Evolutionary conservation across 2,113 vertebrate species (phyloP).

Genomic region (Lamprologus ornatipinnis): DNA sequence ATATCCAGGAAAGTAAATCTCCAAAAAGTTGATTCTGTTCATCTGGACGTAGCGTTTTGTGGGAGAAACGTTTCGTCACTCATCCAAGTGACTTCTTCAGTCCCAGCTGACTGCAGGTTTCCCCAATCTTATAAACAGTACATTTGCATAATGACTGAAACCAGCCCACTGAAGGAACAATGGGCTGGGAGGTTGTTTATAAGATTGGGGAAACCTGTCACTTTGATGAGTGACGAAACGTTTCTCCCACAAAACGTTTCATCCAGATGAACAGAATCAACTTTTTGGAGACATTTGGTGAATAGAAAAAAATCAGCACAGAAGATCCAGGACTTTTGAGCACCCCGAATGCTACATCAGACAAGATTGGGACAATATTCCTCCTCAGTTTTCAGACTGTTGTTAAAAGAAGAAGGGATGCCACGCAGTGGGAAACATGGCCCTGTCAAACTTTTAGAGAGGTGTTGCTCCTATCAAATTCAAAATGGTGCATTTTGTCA

Average conservation of each 20-base stretch:
- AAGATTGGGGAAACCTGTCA: neutral
- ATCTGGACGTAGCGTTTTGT: rapidly evolving
- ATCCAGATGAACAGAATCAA: neutral
- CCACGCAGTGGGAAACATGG: neutral
- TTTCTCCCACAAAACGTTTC: neutral
- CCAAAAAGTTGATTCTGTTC: neutral
- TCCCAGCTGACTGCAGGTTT: neutral
- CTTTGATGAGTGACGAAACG: neutral
- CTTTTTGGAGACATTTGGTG: neutral
- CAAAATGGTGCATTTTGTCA: neutral
- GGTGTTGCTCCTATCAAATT: neutral
- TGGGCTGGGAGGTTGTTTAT: neutral
- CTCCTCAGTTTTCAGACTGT: neutral
- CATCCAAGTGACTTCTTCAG: neutral
- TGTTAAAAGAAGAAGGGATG: neutral
- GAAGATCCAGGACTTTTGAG: neutral
- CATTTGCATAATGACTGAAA: neutral
- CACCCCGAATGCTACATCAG: neutral
- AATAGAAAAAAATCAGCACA: neutral
- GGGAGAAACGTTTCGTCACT: neutral
- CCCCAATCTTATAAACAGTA: neutral
- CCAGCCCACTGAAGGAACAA: neutral
- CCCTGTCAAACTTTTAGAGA: neutral
- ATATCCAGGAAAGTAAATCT: neutral
- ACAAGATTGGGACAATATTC: neutral